A percentile compares a stretch with the other conserved stretches of the same genome.
These are phyloP conservation scores for Tetramorium simillimum DNA, from an alignment of 1,140 invertebrate genomes.

Conservation along the genomic window DNA sequence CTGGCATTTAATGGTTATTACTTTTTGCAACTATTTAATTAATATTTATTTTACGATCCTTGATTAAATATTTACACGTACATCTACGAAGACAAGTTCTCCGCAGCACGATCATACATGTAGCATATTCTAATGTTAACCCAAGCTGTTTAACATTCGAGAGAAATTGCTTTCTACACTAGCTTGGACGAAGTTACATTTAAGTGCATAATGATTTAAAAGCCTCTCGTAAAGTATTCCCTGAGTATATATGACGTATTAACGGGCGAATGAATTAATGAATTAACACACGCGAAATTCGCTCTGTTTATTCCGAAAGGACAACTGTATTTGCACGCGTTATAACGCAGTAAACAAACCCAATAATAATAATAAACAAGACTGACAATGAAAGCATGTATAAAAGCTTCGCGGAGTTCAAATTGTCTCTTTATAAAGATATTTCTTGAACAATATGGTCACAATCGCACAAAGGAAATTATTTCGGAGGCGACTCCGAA, in stretches of 20 bases:
- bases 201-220: slow-evolving; percentile 7
- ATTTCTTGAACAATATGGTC: background rate
- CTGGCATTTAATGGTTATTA: too few relatives aligned
- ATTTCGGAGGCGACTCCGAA: background rate
- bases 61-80: background rate
- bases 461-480: background rate
- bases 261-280: background rate
- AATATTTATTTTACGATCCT: background rate
- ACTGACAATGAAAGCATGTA: background rate
- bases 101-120: background rate
- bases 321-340: background rate
- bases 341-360: background rate
- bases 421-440: background rate
- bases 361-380: background rate
- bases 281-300: background rate
- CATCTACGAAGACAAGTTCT: background rate
- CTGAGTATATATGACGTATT: background rate
- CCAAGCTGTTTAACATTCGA: background rate
- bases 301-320: background rate
- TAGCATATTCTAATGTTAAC: background rate
- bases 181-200: background rate
- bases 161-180: background rate
- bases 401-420: background rate
- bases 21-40: background rate
- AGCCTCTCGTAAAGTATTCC: background rate